phyloP scores from a whole-genome alignment of 2,797 vertebrate species.

The Crenichthys baileyi region DNA sequence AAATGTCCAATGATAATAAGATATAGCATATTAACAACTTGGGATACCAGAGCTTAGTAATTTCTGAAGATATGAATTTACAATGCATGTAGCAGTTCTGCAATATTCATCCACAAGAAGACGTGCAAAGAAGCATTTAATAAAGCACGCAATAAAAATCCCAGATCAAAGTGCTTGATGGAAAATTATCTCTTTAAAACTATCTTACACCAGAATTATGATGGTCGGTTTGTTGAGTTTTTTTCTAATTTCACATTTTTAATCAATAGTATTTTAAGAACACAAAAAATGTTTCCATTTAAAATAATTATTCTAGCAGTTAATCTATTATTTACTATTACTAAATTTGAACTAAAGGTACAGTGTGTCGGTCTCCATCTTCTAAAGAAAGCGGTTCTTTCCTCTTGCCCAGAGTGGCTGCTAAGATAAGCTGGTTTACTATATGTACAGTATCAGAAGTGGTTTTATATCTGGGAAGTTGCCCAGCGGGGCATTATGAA shows the following conservation, averaged over 20 bases:
- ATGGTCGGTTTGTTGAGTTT: not conserved
- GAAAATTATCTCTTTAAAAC: not conserved
- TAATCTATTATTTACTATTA: not conserved
- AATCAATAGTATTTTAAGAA: not conserved
- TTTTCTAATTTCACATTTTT: not conserved
- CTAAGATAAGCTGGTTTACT: too few relatives aligned
- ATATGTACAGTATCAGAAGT: too few relatives aligned
- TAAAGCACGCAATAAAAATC: not conserved
- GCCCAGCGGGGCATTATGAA: too few relatives aligned
- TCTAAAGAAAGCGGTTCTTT: not conserved
- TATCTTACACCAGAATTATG: not conserved
- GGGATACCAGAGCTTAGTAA: not conserved
- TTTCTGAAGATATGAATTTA: not conserved
- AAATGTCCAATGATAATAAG: slow-evolving; percentile 8
- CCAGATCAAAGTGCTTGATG: not conserved
- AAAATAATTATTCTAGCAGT: not conserved
- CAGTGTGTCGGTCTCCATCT: not conserved
- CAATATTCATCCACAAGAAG: not conserved
- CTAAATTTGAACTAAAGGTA: not conserved
- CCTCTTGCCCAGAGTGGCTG: too few relatives aligned
- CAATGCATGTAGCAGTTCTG: not conserved
- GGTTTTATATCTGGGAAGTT: too few relatives aligned
- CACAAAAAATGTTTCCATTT: not conserved
- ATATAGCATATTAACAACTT: slow-evolving; percentile 11
- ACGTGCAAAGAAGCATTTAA: too few relatives aligned